Evolutionary conservation across 1,140 invertebrate genomes (phyloP), one percentile per base, ranked within the genome.

Genomic region (Caerostris extrusa): DNA sequence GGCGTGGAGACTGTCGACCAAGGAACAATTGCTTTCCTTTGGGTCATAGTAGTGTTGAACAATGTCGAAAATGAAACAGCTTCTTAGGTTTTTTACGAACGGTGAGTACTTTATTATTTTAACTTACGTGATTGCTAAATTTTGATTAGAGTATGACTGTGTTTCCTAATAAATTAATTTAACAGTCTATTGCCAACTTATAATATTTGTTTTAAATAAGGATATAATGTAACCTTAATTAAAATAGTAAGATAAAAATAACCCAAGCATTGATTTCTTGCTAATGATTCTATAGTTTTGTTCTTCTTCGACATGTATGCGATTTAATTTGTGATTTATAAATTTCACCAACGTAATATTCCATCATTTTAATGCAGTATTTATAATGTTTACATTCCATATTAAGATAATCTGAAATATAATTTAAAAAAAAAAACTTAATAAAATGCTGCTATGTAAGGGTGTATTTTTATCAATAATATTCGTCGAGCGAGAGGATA

Each of bases 1-100:
- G 50, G 34, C 86, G 86, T 91, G 56, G 81, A 50, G n/a, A 14
- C 57, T 12, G 8, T 90, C 19, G 71, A 10, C 71, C 19, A 77
- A 77, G 57, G 55, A 85, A 85, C 60, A 85, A 57, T 85, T 56
- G 88, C 14, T 53, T 34, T 58, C 53, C 8, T 50, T 88, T 53
- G 7, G 50, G 58, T 83, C 60, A 17, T 8, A 50, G 34, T 53
- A 19, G n/a, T 12, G 12, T 85, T 85, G 56, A 56, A 34, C n/a
- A 53, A 92, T 92, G 90, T 92, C 90, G 90, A 92, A 85, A 85
- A 81, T 85, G 82, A 83, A 92, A 60, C 81, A 85, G 5, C 90
- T 92, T 17, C 53, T 83, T n/a, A n/a, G 58, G 34, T 92, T 85
- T 19, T 92, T 85, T 67, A 85, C 90, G 19, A 85, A 67, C 19